Evolutionary conservation across 2,888 invertebrate species (phyloP).

Genomic region (Hirtodrosophila confusa): DNA sequence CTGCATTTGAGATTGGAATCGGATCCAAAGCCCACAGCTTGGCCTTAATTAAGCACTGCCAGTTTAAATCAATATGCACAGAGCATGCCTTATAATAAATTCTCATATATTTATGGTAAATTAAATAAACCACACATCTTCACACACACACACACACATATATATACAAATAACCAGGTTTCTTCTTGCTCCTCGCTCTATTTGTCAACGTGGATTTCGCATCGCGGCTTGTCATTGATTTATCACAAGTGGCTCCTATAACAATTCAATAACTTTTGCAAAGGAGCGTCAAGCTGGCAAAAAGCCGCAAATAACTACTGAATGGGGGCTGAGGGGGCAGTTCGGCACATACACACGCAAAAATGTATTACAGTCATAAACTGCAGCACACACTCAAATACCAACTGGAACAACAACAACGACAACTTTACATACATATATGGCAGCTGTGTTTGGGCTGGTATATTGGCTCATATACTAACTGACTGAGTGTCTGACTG

Average conservation of each 20-base stretch:
- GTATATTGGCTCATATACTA: constrained; percentile 5
- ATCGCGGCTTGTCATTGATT: constrained; percentile 58
- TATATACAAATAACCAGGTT: not conserved
- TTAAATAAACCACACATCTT: constrained; percentile 54
- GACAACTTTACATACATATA: not conserved
- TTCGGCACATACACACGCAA: constrained; percentile 21
- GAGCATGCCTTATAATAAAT: constrained; percentile 40
- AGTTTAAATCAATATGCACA: constrained; percentile 54
- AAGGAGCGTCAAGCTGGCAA: constrained; percentile 37
- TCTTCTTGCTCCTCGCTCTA: constrained; percentile 3
- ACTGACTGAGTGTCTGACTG: constrained; percentile 1
- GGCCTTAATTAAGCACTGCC: constrained; percentile 60
- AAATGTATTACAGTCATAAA: constrained; percentile 70
- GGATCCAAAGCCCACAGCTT: constrained; percentile 34
- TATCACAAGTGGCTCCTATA: constrained; percentile 67
- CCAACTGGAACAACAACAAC: constrained; percentile 15
- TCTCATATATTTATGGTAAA: constrained; percentile 56
- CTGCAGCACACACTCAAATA: constrained; percentile 53
- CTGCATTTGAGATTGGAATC: constrained; percentile 1
- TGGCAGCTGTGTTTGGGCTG: constrained; percentile 28
- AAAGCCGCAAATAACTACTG: constrained; percentile 49
- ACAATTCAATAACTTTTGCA: constrained; percentile 71
- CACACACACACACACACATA: not conserved
- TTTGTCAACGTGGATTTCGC: constrained; percentile 56
- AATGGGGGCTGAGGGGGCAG: not conserved